Conservation (phyloP, 2,113 vertebrate species). For the Alethe castanea region DNA sequence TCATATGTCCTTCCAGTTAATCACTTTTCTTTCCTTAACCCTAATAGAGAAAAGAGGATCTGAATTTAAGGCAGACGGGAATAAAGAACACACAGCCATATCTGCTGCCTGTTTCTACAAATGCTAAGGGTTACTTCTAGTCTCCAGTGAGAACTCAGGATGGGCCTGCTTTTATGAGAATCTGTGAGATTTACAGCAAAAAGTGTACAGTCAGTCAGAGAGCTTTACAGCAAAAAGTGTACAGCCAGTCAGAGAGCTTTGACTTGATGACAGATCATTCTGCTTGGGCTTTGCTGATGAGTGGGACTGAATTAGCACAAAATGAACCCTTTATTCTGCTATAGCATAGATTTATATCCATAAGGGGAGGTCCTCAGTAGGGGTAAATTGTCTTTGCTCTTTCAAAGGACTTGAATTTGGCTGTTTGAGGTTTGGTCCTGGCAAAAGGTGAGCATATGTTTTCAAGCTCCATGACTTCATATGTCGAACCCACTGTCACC, state of each 20-base stretch:
- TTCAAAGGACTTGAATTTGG: not conserved
- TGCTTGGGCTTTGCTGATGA: slow-evolving; percentile 30
- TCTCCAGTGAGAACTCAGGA: not conserved
- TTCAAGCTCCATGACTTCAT: not conserved
- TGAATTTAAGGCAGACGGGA: not conserved
- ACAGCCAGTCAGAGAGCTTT: not conserved
- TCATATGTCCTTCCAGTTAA: not conserved
- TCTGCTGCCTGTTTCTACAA: not conserved
- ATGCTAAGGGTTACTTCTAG: not conserved
- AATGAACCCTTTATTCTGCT: slow-evolving; percentile 27
- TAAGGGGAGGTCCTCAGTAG: not conserved
- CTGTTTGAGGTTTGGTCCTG: not conserved
- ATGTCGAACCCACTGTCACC: not conserved
- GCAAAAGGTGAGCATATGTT: not conserved
- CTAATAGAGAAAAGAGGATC: not conserved
- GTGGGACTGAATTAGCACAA: slow-evolving; percentile 22
- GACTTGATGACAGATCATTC: slow-evolving; percentile 33
- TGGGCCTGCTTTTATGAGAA: not conserved
- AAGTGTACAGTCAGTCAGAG: not conserved
- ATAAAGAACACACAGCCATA: not conserved
- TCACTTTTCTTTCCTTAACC: not conserved
- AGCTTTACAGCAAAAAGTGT: not conserved
- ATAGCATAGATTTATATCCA: not conserved
- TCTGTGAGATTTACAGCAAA: not conserved
- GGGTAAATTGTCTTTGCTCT: slow-evolving; percentile 1